Evolutionary conservation across 2,797 vertebrate genomes (phyloP).

Genomic region (Paguma larvata): DNA sequence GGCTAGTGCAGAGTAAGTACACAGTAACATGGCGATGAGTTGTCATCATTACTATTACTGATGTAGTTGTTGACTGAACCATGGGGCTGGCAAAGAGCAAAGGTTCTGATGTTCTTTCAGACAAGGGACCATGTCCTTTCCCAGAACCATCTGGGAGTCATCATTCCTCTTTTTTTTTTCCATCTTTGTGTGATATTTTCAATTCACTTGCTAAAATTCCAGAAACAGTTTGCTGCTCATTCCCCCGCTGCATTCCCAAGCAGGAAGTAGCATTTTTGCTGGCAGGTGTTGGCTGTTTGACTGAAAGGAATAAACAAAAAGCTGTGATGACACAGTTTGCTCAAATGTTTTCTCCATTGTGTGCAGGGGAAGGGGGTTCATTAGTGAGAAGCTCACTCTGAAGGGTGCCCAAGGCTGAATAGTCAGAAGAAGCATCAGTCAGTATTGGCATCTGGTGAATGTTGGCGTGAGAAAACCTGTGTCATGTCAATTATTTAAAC

Average conservation of each 20-base stretch:
- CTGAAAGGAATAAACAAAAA: constrained; percentile 46
- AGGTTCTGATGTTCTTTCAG: neutral
- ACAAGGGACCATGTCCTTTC: neutral
- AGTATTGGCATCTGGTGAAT: neutral
- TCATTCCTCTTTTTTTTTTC: neutral
- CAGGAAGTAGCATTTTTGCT: constrained; percentile 52
- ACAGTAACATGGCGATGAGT: accelerated
- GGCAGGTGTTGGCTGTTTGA: constrained; percentile 35
- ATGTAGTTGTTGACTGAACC: neutral
- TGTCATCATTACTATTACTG: neutral
- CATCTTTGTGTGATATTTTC: neutral
- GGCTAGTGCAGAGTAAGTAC: no score
- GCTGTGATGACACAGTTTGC: constrained; percentile 18
- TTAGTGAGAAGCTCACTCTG: neutral
- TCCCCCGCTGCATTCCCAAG: neutral
- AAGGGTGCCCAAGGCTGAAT: neutral
- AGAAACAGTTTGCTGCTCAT: constrained; percentile 27
- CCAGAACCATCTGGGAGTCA: neutral
- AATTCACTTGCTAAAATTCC: constrained; percentile 38
- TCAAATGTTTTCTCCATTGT: neutral
- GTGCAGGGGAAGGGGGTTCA: neutral
- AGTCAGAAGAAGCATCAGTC: neutral
- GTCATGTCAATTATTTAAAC: neutral
- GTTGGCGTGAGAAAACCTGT: neutral
- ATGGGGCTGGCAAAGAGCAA: neutral